These are phyloP conservation scores for Drosophila subpulchrella DNA, from an alignment of 1,140 invertebrate species.

Conservation along the genomic window DNA sequence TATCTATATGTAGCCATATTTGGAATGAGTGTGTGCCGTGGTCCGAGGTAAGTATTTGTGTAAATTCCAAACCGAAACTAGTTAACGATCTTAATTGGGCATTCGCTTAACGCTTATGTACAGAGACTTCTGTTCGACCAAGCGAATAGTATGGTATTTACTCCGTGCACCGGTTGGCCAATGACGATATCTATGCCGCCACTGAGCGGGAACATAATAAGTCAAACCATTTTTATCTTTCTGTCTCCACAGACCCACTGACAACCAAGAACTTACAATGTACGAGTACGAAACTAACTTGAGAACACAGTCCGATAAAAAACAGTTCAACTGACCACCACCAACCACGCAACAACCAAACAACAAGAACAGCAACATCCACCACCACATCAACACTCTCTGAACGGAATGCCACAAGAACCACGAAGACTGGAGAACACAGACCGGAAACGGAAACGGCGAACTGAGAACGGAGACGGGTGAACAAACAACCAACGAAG, in stretches of 20 bases:
- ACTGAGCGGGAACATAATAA: slow-evolving; percentile 70
- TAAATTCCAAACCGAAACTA: slow-evolving; percentile 27
- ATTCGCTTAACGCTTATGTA: slow-evolving; percentile 29
- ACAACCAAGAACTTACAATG: slow-evolving; percentile 75
- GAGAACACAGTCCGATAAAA: slow-evolving; percentile 50
- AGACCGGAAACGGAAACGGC: slow-evolving; percentile 45
- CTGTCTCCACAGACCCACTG: slow-evolving; percentile 80
- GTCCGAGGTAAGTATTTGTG: slow-evolving; percentile 64
- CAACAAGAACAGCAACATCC: slow-evolving; percentile 24
- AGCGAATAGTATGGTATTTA: slow-evolving; percentile 29
- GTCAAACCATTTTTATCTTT: slow-evolving; percentile 77
- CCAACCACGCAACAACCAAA: slow-evolving; percentile 54
- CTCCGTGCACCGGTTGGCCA: slow-evolving; percentile 38
- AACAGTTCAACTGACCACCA: slow-evolving; percentile 72
- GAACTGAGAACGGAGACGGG: background rate
- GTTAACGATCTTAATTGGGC: slow-evolving; percentile 8
- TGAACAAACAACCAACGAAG: slow-evolving; percentile 39
- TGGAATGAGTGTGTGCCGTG: slow-evolving; percentile 46
- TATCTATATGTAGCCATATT: slow-evolving; percentile 64
- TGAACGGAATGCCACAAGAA: no score
- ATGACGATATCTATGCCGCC: slow-evolving; percentile 44
- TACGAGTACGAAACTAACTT: slow-evolving; percentile 77
- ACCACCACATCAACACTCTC: slow-evolving; percentile 15
- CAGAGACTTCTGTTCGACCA: slow-evolving; percentile 40
- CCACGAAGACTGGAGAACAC: background rate